Evolutionary conservation across 2,888 invertebrate species (phyloP).

Genomic region (Suillia variegata): DNA sequence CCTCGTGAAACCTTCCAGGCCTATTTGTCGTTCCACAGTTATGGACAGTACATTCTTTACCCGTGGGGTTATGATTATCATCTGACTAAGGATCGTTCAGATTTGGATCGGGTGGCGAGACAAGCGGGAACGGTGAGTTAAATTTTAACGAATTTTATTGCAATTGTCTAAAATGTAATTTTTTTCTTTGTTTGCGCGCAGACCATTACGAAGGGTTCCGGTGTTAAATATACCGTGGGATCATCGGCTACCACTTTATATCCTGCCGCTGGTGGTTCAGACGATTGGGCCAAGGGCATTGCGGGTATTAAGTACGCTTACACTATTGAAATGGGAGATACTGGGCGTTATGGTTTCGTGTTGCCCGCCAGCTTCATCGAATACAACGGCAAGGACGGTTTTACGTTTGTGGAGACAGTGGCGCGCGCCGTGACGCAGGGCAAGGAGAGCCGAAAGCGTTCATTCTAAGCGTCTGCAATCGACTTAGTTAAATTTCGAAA

Average conservation of each 20-base stretch:
- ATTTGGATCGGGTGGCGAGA: slow-evolving; percentile 73
- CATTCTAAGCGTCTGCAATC: slow-evolving; percentile 27
- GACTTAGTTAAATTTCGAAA: slow-evolving; percentile 23
- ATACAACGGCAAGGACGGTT: slow-evolving; percentile 75
- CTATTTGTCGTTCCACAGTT: slow-evolving; percentile 82
- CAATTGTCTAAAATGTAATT: slow-evolving; percentile 22
- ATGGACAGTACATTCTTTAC: slow-evolving; percentile 83
- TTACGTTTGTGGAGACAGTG: slow-evolving; percentile 73
- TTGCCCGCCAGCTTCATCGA: slow-evolving; percentile 79
- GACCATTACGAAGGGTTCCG: slow-evolving; percentile 52
- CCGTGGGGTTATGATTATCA: slow-evolving; percentile 85
- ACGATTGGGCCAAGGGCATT: slow-evolving; percentile 90
- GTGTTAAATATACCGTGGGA: slow-evolving; percentile 74
- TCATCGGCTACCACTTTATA: slow-evolving; percentile 79
- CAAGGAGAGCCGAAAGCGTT: slow-evolving; percentile 35
- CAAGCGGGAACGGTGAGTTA: slow-evolving; percentile 69
- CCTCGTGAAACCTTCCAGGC: slow-evolving; percentile 68
- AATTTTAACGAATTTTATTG: background rate
- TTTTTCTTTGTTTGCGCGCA: slow-evolving; percentile 67
- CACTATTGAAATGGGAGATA: slow-evolving; percentile 87
- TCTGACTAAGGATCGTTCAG: slow-evolving; percentile 73
- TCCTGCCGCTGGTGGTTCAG: slow-evolving; percentile 81
- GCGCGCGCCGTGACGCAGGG: slow-evolving; percentile 63
- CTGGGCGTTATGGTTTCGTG: slow-evolving; percentile 84
- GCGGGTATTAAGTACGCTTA: slow-evolving; percentile 85